Percentiles rank a stretch among this genome's conserved stretches.
phyloP scores from a whole-genome alignment of 2,113 vertebrate species.

The Nycticebus coucang region DNA sequence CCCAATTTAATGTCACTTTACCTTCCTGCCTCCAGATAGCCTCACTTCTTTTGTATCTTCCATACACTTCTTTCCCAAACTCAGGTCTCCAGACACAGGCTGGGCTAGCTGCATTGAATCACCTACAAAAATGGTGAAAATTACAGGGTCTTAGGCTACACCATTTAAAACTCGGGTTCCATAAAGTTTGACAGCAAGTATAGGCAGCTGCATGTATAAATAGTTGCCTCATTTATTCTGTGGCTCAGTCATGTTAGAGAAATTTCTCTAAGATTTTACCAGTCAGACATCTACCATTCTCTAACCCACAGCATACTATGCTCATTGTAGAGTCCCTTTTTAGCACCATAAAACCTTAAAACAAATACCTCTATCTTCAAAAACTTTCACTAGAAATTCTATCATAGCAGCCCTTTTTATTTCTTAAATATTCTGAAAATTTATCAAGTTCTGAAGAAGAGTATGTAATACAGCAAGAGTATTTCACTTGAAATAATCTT shows the following conservation, averaged over 20 bases:
- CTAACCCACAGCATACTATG: neutral
- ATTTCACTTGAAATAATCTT: neutral
- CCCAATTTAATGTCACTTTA: neutral
- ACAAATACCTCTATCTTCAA: neutral
- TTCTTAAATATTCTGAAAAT: neutral
- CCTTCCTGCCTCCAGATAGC: neutral
- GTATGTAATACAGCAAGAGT: neutral
- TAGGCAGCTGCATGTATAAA: neutral
- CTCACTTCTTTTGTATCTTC: neutral
- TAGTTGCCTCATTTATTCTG: neutral
- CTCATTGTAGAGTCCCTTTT: neutral
- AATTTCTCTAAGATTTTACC: neutral
- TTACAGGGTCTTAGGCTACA: neutral
- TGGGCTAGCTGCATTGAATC: neutral
- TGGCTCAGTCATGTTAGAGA: neutral
- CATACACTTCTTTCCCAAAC: neutral
- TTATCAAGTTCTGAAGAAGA: neutral
- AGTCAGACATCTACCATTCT: neutral
- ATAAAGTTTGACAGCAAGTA: neutral
- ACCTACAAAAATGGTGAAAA: neutral
- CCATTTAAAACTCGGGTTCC: neutral
- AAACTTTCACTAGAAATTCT: neutral
- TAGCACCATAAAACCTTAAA: neutral
- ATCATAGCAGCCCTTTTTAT: neutral
- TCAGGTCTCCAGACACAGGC: neutral